Conservation (phyloP, 2,113 vertebrate species). For the Sialia sialis region DNA sequence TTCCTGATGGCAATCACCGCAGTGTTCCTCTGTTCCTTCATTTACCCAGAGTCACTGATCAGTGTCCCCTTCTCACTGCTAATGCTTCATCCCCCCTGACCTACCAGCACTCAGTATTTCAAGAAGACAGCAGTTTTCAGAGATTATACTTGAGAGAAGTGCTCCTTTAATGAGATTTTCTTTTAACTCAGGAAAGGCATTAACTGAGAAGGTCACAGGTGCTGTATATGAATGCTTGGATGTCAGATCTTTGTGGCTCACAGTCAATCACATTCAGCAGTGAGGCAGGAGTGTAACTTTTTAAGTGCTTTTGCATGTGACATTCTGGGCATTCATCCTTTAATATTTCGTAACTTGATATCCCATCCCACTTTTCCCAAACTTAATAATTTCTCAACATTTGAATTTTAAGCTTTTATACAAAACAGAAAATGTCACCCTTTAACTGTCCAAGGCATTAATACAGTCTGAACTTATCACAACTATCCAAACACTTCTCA, state of each 20-base stretch:
- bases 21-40: neutral
- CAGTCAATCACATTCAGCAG: neutral
- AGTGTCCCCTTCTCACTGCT: neutral
- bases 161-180: neutral
- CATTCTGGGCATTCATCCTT: neutral
- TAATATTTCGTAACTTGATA: neutral
- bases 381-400: neutral
- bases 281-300: neutral
- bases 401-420: neutral
- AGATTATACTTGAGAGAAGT: neutral
- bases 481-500: neutral
- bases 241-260: neutral
- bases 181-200: neutral
- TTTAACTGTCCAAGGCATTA: neutral
- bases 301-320: neutral
- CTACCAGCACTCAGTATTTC: neutral
- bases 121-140: neutral
- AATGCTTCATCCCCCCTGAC: neutral
- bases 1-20: neutral
- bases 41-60: neutral
- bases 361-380: neutral
- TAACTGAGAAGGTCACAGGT: neutral
- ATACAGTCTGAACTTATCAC: neutral
- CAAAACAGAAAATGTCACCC: neutral
- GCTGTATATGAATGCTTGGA: neutral